Evolutionary conservation across 2,113 vertebrate species (phyloP).

Genomic region (Bos indicus): DNA sequence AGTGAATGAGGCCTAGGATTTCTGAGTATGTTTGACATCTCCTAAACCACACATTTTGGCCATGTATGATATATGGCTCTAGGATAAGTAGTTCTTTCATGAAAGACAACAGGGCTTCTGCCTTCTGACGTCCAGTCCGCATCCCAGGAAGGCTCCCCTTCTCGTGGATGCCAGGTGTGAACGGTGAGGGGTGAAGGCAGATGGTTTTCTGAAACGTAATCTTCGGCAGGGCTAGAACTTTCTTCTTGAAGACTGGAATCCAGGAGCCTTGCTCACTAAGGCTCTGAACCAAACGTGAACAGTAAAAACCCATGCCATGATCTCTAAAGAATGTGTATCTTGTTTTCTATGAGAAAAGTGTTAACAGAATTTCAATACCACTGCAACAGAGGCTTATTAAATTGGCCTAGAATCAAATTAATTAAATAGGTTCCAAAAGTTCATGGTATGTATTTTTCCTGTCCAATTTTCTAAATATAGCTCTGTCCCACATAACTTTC

Average conservation of each 20-base stretch:
- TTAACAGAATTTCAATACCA: conserved; percentile 37
- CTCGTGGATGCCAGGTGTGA: background rate
- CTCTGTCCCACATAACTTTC: background rate
- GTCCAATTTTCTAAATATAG: background rate
- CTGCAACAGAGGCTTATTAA: background rate
- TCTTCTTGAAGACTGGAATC: background rate
- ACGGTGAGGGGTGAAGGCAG: background rate
- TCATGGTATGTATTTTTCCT: background rate
- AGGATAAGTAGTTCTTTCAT: background rate
- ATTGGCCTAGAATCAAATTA: conserved; percentile 28
- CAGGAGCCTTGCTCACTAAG: background rate
- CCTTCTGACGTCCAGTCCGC: background rate
- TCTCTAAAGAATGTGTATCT: background rate
- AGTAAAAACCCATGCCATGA: background rate
- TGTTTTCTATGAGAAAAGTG: conserved; percentile 25
- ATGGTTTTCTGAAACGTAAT: background rate
- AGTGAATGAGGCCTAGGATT: background rate
- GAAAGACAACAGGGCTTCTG: background rate
- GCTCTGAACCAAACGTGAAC: background rate
- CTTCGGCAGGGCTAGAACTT: background rate
- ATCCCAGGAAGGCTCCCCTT: background rate
- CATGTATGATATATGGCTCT: background rate
- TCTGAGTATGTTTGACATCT: background rate
- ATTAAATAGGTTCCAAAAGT: background rate
- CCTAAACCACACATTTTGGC: background rate